Percentiles rank a stretch among this genome's conserved stretches.
phyloP scores from a whole-genome alignment of 2,113 vertebrate species.

The Benitochromis conjunctus region DNA sequence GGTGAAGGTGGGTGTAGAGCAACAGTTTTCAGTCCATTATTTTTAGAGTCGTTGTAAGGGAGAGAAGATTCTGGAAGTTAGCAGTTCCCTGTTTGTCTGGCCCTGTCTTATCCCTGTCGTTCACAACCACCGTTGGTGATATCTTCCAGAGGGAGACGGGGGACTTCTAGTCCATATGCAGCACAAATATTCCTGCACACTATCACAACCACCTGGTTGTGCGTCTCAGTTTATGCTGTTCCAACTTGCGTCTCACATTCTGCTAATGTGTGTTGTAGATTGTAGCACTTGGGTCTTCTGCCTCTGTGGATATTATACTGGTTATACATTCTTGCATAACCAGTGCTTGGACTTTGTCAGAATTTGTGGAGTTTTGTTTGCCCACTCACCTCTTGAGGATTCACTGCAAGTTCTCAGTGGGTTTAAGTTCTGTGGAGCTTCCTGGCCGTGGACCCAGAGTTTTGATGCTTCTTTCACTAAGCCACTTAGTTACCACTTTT shows the following conservation, averaged over 20 bases:
- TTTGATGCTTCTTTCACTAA: not conserved
- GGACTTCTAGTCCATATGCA: too few species aligned
- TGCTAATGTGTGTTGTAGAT: not conserved
- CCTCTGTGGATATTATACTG: not conserved
- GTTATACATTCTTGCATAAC: not conserved
- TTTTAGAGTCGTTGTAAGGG: not conserved
- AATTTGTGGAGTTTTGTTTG: not conserved
- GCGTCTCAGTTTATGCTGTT: not conserved
- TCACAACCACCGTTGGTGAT: not conserved
- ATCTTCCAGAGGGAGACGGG: not conserved
- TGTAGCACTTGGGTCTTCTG: not conserved
- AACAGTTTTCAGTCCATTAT: not conserved
- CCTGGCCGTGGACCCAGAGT: not conserved
- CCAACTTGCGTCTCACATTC: not conserved
- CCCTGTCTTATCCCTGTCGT: too few species aligned
- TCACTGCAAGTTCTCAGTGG: not conserved
- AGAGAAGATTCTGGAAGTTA: not conserved
- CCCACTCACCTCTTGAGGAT: not conserved
- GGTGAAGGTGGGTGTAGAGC: not conserved
- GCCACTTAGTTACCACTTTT: not conserved
- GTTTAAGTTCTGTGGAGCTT: not conserved
- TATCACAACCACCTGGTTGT: not conserved
- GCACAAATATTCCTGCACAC: not conserved
- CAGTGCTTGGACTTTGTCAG: not conserved
- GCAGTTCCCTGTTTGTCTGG: not conserved